These are phyloP conservation scores for Poecile atricapillus DNA, from an alignment of 2,113 vertebrate genomes.

Conservation along the genomic window DNA sequence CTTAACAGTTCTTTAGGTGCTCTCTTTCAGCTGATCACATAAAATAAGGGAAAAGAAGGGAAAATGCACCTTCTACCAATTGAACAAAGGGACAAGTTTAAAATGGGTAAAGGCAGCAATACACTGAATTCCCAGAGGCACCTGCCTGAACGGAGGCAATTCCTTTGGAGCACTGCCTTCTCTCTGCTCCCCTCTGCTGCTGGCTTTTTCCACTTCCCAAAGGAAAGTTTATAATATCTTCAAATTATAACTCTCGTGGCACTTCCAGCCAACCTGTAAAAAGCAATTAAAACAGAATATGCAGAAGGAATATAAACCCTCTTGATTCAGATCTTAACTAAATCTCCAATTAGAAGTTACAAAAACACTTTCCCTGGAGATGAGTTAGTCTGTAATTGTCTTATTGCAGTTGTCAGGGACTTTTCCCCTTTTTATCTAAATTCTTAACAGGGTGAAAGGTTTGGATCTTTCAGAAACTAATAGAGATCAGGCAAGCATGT, in stretches of 20 bases:
- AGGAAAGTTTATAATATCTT: constrained; percentile 9
- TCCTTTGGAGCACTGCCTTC: not conserved
- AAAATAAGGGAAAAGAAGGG: not conserved
- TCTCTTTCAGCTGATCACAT: not conserved
- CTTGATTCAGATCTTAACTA: constrained; percentile 43
- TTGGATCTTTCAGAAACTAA: not conserved
- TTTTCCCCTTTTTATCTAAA: not conserved
- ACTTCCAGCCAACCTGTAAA: constrained; percentile 6
- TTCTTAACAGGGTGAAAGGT: not conserved
- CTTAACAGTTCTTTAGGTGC: not conserved
- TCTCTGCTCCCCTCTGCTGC: not conserved
- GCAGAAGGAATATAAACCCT: constrained; percentile 18
- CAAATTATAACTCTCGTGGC: constrained; percentile 36
- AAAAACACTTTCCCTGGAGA: constrained; percentile 22
- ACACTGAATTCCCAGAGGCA: not conserved
- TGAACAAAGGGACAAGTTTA: not conserved
- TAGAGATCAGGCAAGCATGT: not conserved
- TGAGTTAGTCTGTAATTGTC: constrained; percentile 17
- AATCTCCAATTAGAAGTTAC: constrained; percentile 37
- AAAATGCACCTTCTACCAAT: not conserved
- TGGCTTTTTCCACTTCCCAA: not conserved
- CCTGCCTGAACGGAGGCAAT: not conserved
- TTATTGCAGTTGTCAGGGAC: not conserved
- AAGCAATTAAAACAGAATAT: constrained; percentile 59
- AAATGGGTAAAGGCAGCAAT: not conserved